Evolutionary conservation across 2,797 vertebrate genomes (phyloP).

Genomic region (Xenops minutus): DNA sequence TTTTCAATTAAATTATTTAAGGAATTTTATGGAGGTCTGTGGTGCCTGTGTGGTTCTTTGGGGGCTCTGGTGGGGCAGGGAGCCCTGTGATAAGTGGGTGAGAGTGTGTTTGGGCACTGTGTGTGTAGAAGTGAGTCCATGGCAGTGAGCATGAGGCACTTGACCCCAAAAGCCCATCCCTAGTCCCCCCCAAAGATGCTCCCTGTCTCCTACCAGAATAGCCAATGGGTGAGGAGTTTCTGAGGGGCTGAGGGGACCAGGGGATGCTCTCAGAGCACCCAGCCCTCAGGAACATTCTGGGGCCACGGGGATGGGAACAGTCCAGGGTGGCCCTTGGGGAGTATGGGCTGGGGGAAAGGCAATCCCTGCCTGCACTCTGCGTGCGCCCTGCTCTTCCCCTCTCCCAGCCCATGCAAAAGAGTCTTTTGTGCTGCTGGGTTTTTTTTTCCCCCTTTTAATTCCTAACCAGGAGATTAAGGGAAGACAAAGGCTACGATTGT

Average conservation of each 20-base stretch:
- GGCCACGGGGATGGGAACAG: background rate
- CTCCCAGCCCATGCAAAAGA: constrained; percentile 21
- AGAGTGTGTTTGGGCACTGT: background rate
- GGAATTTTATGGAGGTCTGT: constrained; percentile 78
- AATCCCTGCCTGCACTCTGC: background rate
- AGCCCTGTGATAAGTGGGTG: background rate
- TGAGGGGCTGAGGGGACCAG: background rate
- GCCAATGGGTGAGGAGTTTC: accelerated
- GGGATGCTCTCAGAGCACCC: accelerated
- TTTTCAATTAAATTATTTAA: constrained; percentile 94
- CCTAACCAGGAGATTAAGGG: constrained; percentile 69
- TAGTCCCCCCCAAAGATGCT: background rate
- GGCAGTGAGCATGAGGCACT: background rate
- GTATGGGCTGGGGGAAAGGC: accelerated
- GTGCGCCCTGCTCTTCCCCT: background rate
- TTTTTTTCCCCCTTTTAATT: constrained; percentile 60
- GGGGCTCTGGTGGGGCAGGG: background rate
- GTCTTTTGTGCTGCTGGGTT: constrained; percentile 50
- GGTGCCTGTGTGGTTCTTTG: constrained; percentile 38
- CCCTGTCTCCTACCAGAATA: background rate
- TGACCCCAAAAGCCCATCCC: accelerated
- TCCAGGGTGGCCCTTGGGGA: background rate
- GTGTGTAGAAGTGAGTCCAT: background rate
- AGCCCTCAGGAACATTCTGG: accelerated
- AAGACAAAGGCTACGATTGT: constrained; percentile 69